Evolutionary conservation across 1,140 invertebrate genomes (phyloP).

Genomic region (Ceratitis capitata): DNA sequence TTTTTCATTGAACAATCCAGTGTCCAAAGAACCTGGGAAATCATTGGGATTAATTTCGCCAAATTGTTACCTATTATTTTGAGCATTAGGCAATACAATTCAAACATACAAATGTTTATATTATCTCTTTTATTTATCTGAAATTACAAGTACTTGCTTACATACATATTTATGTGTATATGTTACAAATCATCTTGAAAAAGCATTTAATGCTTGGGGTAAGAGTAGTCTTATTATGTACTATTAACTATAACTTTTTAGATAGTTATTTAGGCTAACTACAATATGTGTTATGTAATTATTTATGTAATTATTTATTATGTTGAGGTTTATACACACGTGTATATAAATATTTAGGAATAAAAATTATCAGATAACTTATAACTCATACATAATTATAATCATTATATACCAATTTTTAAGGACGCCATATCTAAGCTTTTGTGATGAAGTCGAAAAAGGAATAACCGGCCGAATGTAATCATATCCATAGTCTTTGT

Average conservation of each 20-base stretch:
- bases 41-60: no score
- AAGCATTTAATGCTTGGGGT: no score
- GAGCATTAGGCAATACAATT: no score
- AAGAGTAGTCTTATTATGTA: no score
- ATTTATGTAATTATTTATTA: not conserved
- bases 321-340: not conserved
- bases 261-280: not conserved
- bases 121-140: no score
- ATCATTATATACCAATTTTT: not conserved
- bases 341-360: not conserved
- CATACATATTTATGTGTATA: no score
- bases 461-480: not conserved
- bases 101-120: no score
- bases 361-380: not conserved
- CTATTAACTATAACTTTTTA: not conserved
- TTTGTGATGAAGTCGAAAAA: not conserved
- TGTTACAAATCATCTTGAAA: no score
- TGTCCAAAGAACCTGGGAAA: no score
- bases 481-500: not conserved
- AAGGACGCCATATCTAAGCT: slow-evolving; percentile 22
- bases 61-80: no score
- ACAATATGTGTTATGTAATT: not conserved
- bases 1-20: no score
- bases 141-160: no score
- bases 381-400: not conserved